phyloP scores from a whole-genome alignment of 2,888 invertebrate species.

The Pomacea canaliculata region DNA sequence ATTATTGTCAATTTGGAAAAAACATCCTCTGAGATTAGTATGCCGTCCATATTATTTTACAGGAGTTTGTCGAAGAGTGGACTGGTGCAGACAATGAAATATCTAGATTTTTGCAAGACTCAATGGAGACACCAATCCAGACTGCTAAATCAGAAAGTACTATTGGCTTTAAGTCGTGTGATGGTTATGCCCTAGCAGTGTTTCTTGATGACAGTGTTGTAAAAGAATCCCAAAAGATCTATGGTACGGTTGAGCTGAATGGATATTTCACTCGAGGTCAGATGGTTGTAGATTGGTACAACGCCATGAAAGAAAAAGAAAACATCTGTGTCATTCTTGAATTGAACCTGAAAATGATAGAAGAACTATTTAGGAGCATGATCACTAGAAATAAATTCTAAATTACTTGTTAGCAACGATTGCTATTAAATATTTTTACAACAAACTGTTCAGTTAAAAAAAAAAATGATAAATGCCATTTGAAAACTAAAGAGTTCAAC shows the following conservation, averaged over 20 bases:
- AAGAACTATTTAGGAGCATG: conserved; percentile 30
- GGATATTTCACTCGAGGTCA: conserved; percentile 77
- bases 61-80: conserved; percentile 54
- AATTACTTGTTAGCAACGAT: too few species aligned
- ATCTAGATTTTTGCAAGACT: conserved; percentile 43
- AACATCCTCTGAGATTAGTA: too few species aligned
- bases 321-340: conserved; percentile 51
- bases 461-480: too few species aligned
- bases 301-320: conserved; percentile 35
- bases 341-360: conserved; percentile 41
- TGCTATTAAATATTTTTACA: too few species aligned
- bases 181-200: conserved; percentile 52
- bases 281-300: conserved; percentile 74
- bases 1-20: too few species aligned
- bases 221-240: conserved; percentile 43
- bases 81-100: conserved; percentile 39
- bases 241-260: conserved; percentile 74
- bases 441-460: too few species aligned
- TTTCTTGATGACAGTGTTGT: conserved; percentile 44
- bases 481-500: too few species aligned
- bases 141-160: conserved; percentile 14
- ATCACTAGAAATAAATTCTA: background rate
- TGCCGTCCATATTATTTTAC: background rate
- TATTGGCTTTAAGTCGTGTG: conserved; percentile 51
- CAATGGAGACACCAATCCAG: conserved; percentile 27